Conservation (phyloP, 2,797 vertebrate genomes). For the Girardinus metallicus region DNA sequence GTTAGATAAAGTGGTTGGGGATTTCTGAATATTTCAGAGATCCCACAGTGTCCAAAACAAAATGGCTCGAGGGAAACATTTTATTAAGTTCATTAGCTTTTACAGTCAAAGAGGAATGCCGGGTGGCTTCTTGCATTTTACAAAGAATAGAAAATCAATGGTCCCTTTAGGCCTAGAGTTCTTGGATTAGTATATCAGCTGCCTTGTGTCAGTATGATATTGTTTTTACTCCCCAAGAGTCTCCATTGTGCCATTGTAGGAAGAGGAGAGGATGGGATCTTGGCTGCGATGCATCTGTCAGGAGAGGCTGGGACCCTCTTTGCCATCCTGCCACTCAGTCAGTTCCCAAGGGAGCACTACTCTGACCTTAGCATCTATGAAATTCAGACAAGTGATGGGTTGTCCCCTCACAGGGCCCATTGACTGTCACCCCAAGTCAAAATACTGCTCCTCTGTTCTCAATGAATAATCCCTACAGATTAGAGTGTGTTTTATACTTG, state of each 20-base stretch:
- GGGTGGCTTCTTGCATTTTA: conserved; percentile 60
- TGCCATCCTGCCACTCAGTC: conserved; percentile 75
- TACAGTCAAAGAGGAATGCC: conserved; percentile 53
- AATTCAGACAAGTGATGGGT: conserved; percentile 74
- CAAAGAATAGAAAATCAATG: conserved; percentile 74
- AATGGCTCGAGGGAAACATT: conserved; percentile 51
- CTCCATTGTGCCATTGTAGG: conserved; percentile 39
- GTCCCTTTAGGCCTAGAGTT: conserved; percentile 65
- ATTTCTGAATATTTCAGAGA: conserved; percentile 42
- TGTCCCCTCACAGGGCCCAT: conserved; percentile 57
- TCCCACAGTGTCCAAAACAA: conserved; percentile 39
- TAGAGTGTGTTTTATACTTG: conserved; percentile 26
- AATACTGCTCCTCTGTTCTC: conserved; percentile 41
- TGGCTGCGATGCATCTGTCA: conserved; percentile 72
- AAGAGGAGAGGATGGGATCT: conserved; percentile 53
- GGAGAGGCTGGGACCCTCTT: conserved; percentile 73
- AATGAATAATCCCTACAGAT: conserved; percentile 54
- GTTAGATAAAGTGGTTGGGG: conserved; percentile 42
- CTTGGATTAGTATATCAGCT: conserved; percentile 76
- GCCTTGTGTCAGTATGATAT: conserved; percentile 67
- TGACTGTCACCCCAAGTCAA: conserved; percentile 63
- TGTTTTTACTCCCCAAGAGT: conserved; percentile 45
- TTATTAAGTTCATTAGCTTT: conserved; percentile 72
- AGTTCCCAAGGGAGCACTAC: conserved; percentile 48
- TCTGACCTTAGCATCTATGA: conserved; percentile 61